phyloP scores from a whole-genome alignment of 2,113 vertebrate species.

The Fukomys damarensis region DNA sequence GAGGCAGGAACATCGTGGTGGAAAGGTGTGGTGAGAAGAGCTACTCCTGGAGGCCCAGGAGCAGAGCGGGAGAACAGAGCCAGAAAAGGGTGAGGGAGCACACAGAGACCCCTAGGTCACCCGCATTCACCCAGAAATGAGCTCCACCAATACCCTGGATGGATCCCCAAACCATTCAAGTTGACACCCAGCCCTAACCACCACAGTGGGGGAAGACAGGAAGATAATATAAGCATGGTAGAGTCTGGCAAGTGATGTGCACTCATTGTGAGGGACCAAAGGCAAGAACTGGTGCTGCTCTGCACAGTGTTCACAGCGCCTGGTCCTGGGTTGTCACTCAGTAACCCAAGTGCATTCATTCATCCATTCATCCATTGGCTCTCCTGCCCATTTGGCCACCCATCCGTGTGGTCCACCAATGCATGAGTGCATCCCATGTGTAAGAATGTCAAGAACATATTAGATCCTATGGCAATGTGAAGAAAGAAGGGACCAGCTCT shows the following conservation, averaged over 20 bases:
- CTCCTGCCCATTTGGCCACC: background rate
- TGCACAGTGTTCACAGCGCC: rapidly evolving
- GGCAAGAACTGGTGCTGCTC: background rate
- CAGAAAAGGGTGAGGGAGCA: background rate
- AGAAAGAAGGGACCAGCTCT: background rate
- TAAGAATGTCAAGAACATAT: no score
- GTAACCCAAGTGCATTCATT: background rate
- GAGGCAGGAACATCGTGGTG: background rate
- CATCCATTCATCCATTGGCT: background rate
- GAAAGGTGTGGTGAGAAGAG: background rate
- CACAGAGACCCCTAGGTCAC: background rate
- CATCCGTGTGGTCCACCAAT: background rate
- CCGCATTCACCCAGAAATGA: background rate
- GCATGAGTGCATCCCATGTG: rapidly evolving
- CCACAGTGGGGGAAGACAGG: background rate
- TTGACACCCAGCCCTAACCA: background rate
- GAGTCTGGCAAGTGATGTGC: rapidly evolving
- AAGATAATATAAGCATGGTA: background rate
- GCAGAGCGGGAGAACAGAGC: background rate
- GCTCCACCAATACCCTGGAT: background rate
- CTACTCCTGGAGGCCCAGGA: background rate
- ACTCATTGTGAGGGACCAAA: rapidly evolving
- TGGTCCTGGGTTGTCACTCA: background rate
- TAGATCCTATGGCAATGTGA: rapidly evolving
- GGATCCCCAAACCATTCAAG: background rate